Base-by-base conservation (phyloP, 30 jellyfish, hydroid and myxozoan species). In the Aurelia coerulea region DNA sequence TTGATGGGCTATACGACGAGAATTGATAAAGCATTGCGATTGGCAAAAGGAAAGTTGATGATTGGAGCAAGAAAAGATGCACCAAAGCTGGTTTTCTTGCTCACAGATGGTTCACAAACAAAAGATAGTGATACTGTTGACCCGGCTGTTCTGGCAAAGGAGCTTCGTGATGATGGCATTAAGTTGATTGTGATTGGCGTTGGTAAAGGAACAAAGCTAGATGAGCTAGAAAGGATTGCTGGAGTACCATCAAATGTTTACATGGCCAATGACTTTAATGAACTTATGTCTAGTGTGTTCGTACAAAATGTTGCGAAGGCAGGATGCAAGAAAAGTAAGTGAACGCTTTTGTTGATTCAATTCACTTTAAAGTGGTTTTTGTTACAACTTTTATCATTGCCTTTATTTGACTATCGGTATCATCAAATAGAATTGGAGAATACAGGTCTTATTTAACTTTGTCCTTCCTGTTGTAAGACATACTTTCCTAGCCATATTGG, bases 41-140 rank as follows among this genome's bases (percentile, higher is more conserved):
- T 90, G 42, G 97, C 97, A 1, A 51, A 90, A 62, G 42, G 23
- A 12, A 74, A 53, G 18, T 77, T 37, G 62, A 16, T 10, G n/a
- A 75, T 54, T 23, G 94, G 94, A 4, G 65, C 66, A 78, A 65
- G 90, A 14, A 66, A 74, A 35, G 54, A 78, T 73, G 91, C 84
- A 10, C 58, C 90, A 19, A 93, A 88, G 63, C 88, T 93, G 41
- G 66, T 93, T 2, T 58, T 93, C n/a, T 75, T 93, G 72, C 58
- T 93, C 83, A 93, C 98, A 12, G 98, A 93, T 46, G 98, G 98
- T 69, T 62, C 84, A 53, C 98, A 93, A 73, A 92, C 98, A 4
- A 90, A 74, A 41, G 94, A 56, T 46, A 65, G 50, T 18, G 97
- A 78, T 53, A 82, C 98, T 9, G 88, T 86, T 19, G 54, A 53